Evolutionary conservation across 2,797 vertebrate genomes (phyloP).

Genomic region (Thripadectes ignobilis): DNA sequence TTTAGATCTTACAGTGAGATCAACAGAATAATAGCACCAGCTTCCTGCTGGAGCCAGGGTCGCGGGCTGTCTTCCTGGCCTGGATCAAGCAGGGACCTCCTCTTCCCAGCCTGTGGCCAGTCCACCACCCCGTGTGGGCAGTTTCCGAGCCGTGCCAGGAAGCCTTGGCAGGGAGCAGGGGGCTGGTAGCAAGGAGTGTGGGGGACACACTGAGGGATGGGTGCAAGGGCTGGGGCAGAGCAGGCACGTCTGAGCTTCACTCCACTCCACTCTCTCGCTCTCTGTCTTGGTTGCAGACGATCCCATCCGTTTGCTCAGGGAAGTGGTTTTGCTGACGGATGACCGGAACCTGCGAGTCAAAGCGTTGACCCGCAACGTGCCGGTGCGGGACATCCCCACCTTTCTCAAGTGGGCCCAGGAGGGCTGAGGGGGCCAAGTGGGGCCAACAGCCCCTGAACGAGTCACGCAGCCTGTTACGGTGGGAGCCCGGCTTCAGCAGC

Average conservation of each 20-base stretch:
- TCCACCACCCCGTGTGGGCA: background rate
- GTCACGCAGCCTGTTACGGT: conserved; percentile 45
- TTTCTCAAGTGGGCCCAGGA: conserved; percentile 93
- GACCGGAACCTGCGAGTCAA: conserved; percentile 98
- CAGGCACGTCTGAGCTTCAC: background rate
- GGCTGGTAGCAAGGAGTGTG: background rate
- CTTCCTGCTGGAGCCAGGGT: conserved; percentile 66
- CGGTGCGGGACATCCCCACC: conserved; percentile 94
- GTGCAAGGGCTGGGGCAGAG: background rate
- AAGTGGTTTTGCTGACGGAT: conserved; percentile 96
- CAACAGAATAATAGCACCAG: conserved; percentile 67
- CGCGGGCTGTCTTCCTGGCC: conserved; percentile 37
- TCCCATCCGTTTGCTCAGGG: conserved; percentile 89
- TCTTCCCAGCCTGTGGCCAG: background rate
- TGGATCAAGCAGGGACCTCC: conserved; percentile 30
- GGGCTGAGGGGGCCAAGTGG: conserved; percentile 76
- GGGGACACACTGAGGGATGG: accelerated
- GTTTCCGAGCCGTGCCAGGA: accelerated
- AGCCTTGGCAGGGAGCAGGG: background rate
- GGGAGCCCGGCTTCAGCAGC: conserved; percentile 43
- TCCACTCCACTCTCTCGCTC: background rate
- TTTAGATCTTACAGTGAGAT: conserved; percentile 64
- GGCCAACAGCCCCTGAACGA: conserved; percentile 55
- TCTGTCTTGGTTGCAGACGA: conserved; percentile 78
- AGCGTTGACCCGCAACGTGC: conserved; percentile 94